phyloP scores from a whole-genome alignment of 2,113 vertebrate species.

The Poecilia latipinna region DNA sequence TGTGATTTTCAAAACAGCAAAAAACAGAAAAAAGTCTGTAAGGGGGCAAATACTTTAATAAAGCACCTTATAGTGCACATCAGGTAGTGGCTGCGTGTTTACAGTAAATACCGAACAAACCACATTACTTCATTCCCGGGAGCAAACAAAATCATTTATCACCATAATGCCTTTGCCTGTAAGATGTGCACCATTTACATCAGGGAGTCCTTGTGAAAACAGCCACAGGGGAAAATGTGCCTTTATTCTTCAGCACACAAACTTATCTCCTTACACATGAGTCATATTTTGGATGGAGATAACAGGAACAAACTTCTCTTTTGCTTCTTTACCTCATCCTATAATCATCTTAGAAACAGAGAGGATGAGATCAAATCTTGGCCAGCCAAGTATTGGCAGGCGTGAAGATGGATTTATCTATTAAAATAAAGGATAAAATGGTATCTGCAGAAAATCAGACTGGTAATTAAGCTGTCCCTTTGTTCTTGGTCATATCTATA shows the following conservation, averaged over 20 bases:
- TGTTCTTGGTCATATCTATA: conserved; percentile 8
- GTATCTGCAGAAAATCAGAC: conserved; percentile 33
- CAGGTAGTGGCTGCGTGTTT: background rate
- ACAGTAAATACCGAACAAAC: background rate
- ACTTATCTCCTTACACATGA: conserved; percentile 23
- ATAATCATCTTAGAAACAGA: conserved; percentile 29
- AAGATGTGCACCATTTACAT: conserved; percentile 1
- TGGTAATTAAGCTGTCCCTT: conserved; percentile 27
- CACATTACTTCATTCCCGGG: background rate
- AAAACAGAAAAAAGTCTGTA: background rate
- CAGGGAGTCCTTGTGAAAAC: background rate
- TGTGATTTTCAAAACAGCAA: no score
- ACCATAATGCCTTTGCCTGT: background rate
- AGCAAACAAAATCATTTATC: background rate
- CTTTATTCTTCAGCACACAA: conserved; percentile 21
- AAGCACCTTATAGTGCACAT: background rate
- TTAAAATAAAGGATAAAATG: conserved; percentile 38
- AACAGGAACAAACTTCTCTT: conserved; percentile 9
- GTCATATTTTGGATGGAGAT: conserved; percentile 17
- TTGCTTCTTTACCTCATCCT: conserved; percentile 25
- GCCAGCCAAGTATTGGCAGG: conserved; percentile 37
- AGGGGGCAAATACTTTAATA: background rate
- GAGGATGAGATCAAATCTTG: conserved; percentile 7
- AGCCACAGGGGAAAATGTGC: conserved; percentile 6
- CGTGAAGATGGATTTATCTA: conserved; percentile 18